These are phyloP conservation scores for Rhinoderma darwinii DNA, from an alignment of 2,113 vertebrate species.

Conservation along the genomic window DNA sequence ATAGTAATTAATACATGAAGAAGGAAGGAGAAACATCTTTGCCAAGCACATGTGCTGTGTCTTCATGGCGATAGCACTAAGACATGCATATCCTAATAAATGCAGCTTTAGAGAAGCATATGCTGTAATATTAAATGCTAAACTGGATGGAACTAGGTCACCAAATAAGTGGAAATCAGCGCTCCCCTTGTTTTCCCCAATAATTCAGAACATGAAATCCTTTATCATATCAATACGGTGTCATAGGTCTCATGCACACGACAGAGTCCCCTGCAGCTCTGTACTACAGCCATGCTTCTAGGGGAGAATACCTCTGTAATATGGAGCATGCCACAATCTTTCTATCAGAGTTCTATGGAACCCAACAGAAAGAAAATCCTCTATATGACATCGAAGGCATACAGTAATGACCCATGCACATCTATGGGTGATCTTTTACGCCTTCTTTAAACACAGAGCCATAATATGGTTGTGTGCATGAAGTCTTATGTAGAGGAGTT, in stretches of 20 bases:
- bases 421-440: not conserved
- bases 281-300: not conserved
- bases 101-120: not conserved
- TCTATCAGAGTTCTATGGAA: not conserved
- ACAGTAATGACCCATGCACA: not conserved
- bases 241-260: not conserved
- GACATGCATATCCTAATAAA: not conserved
- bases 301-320: no score
- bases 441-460: not conserved
- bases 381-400: not conserved
- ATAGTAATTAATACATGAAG: slow-evolving; percentile 25
- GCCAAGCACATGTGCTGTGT: not conserved
- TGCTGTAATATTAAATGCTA: not conserved
- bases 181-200: not conserved
- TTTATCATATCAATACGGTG: not conserved
- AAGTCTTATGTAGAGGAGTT: no score
- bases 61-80: not conserved
- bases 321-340: not conserved
- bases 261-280: not conserved
- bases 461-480: not conserved
- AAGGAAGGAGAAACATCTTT: not conserved
- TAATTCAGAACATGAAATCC: no score
- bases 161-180: not conserved
- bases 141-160: not conserved
- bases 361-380: not conserved